Evolutionary conservation across 2,797 vertebrate genomes (phyloP).

Genomic region (Eulemur coronatus): DNA sequence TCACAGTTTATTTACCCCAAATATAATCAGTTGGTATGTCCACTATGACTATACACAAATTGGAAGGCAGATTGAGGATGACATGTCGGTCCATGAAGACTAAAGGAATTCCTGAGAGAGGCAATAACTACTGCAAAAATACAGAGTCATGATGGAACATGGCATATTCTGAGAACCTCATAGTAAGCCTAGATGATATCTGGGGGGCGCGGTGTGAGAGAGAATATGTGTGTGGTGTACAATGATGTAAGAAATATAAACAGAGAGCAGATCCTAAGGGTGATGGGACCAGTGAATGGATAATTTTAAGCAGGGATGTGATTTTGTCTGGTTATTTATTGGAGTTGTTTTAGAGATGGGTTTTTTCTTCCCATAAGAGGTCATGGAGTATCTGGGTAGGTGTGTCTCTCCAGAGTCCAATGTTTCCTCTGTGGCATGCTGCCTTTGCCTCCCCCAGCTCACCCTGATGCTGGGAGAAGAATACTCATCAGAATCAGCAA

Average conservation of each 20-base stretch:
- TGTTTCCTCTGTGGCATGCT: background rate
- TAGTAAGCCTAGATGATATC: background rate
- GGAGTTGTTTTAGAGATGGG: background rate
- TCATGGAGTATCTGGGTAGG: background rate
- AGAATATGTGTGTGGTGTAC: background rate
- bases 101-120: background rate
- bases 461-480: background rate
- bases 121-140: background rate
- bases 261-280: background rate
- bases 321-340: background rate
- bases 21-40: background rate
- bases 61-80: background rate
- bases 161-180: background rate
- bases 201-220: background rate
- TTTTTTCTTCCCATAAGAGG: background rate
- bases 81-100: background rate
- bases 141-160: background rate
- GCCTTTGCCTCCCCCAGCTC: background rate
- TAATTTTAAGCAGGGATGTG: background rate
- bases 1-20: background rate
- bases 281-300: background rate
- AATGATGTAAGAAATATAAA: background rate
- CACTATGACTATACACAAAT: slow-evolving; percentile 42
- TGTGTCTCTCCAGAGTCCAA: background rate
- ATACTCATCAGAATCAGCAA: background rate